Percentiles rank a stretch among this genome's conserved stretches.
Evolutionary conservation across 2,113 vertebrate species (phyloP).

Genomic region (Gavialis gangeticus): DNA sequence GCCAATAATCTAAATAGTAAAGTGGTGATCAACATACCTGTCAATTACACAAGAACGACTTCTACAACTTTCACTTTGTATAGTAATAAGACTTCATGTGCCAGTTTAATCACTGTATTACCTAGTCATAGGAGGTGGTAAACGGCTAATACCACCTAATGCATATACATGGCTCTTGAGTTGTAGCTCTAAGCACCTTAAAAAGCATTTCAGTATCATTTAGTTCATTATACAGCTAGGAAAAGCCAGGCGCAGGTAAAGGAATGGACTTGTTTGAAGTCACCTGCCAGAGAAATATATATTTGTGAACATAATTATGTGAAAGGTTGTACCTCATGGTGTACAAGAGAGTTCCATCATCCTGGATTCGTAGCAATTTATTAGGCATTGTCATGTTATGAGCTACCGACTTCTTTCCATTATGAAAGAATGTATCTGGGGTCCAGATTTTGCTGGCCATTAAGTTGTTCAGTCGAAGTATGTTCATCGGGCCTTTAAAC

Average conservation of each 20-base stretch:
- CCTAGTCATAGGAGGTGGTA: not conserved
- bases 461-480: constrained; percentile 95
- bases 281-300: accelerated
- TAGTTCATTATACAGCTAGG: not conserved
- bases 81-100: not conserved
- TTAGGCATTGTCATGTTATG: constrained; percentile 99
- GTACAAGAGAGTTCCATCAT: constrained; percentile 95
- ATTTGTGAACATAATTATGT: not conserved
- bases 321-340: constrained; percentile 91
- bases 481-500: constrained; percentile 97
- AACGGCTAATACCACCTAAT: not conserved
- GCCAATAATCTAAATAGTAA: not conserved
- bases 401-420: constrained; percentile 98
- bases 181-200: not conserved
- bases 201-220: not conserved
- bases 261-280: not conserved
- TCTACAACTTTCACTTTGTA: not conserved
- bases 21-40: not conserved
- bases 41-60: not conserved
- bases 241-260: not conserved
- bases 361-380: constrained; percentile 95
- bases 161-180: not conserved
- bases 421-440: constrained; percentile 98
- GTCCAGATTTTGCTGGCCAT: constrained; percentile 99
- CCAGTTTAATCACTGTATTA: not conserved